Conservation (phyloP, 2,797 vertebrate genomes). For the Perdix hodgsoniae region DNA sequence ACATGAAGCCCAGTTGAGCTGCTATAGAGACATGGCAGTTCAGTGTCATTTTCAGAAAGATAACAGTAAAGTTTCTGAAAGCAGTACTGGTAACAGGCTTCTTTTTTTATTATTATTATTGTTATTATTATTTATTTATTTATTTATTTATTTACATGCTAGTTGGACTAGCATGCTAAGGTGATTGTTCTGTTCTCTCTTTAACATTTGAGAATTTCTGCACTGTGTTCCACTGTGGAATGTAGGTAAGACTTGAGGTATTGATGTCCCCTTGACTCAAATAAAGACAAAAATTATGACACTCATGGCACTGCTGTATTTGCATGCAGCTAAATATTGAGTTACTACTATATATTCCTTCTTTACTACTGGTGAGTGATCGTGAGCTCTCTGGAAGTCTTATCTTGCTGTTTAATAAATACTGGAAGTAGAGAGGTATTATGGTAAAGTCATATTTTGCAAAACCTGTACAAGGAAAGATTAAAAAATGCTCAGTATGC, state of each 20-base stretch:
- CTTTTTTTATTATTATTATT: background rate
- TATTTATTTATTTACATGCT: too few relatives aligned
- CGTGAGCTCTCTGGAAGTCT: background rate
- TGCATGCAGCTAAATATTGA: background rate
- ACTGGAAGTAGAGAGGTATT: background rate
- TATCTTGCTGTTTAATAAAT: background rate
- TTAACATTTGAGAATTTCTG: background rate
- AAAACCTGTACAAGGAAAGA: background rate
- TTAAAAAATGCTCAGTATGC: background rate
- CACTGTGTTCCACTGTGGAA: fast-evolving
- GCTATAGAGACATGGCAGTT: background rate
- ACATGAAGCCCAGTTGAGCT: background rate
- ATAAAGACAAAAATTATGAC: background rate
- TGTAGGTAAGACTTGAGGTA: background rate
- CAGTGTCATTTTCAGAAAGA: background rate
- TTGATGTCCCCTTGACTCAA: background rate
- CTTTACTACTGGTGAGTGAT: background rate
- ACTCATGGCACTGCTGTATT: background rate
- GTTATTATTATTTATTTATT: too few relatives aligned
- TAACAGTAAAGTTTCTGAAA: background rate
- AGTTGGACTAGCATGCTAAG: background rate
- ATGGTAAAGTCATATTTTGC: background rate
- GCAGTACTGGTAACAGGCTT: background rate
- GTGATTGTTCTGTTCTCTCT: background rate
- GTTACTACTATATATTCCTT: background rate